Evolutionary conservation across 2,797 vertebrate species (phyloP), one percentile per base, ranked within the genome.

Genomic region (Chelon auratus): DNA sequence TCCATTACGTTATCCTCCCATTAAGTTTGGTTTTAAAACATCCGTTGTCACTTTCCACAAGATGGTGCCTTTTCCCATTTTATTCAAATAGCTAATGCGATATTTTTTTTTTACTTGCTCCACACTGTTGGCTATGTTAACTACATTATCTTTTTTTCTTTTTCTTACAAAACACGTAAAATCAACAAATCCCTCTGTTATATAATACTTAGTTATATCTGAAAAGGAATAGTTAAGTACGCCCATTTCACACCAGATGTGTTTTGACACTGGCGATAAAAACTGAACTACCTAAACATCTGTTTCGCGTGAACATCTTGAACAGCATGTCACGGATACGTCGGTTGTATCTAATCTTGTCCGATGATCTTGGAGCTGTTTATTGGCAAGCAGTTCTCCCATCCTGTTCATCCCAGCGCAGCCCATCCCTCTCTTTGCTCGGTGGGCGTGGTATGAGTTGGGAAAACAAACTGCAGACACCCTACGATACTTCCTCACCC

Each of bases 391-490:
- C 75, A 7, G 62, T 48, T 53, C 42, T 63, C 58, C 80, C 82
- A 78, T 88, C 89, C 80, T 83, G 88, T 77, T 80, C 83, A 76
- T 91, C 89, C 83, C 77, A 54, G 61, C 30, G 58, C 84, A 54
- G 92, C 87, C 90, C 87, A 87, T 91, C 93, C 92, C 90, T 90
- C 82, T 48, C 74, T 72, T 11, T 26, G 68, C 83, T 17, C 75
- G 39, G 94, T 94, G 90, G 94, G 94, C 94, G 94, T 91, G 94
- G 94, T 87, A 20, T 87, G 88, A 92, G 82, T 91, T 89, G 89
- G 87, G 91, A 93, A 93, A 94, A 94, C 93, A 93, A 94, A 93
- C 91, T 87, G 92, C 92, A 89, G 90, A 85, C 87, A 87, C 68
- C 74, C 86, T 66, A 39, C 80, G 77, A 77, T 75, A 90, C 92